A percentile compares a stretch with the other conserved stretches of the same genome.
These are phyloP conservation scores for Coleophora flavipennella DNA, from an alignment of 2,888 invertebrate species.

Conservation along the genomic window DNA sequence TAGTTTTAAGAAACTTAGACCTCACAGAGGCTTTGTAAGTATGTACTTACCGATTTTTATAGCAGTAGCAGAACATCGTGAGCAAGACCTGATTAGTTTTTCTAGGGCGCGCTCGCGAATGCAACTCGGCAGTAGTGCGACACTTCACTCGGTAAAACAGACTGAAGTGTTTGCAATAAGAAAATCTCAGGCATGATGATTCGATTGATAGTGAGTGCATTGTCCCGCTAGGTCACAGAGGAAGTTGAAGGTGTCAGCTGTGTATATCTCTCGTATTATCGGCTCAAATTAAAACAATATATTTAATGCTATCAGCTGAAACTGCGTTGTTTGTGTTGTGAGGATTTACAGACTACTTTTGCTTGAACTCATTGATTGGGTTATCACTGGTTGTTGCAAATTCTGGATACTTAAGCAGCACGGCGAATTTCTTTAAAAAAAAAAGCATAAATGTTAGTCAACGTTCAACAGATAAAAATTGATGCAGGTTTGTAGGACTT, in stretches of 20 bases:
- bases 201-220: background rate
- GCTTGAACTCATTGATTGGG: too few species aligned
- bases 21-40: background rate
- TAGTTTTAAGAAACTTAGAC: background rate
- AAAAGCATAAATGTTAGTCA: too few species aligned
- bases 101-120: background rate
- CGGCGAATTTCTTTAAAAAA: too few species aligned
- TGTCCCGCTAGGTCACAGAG: background rate
- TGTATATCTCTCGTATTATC: background rate
- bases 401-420: background rate
- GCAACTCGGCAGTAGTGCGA: background rate
- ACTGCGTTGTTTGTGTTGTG: background rate
- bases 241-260: background rate
- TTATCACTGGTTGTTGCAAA: background rate
- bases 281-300: background rate
- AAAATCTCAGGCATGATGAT: background rate
- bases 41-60: background rate
- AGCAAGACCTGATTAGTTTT: background rate
- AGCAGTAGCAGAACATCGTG: background rate
- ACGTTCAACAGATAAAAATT: too few species aligned
- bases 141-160: background rate
- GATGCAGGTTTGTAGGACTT: too few species aligned
- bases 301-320: background rate
- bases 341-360: too few species aligned
- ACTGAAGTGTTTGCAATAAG: background rate